Percentiles rank a stretch among this genome's conserved stretches.
phyloP scores from a whole-genome alignment of 1,140 invertebrate genomes.

The Camponotus floridanus region DNA sequence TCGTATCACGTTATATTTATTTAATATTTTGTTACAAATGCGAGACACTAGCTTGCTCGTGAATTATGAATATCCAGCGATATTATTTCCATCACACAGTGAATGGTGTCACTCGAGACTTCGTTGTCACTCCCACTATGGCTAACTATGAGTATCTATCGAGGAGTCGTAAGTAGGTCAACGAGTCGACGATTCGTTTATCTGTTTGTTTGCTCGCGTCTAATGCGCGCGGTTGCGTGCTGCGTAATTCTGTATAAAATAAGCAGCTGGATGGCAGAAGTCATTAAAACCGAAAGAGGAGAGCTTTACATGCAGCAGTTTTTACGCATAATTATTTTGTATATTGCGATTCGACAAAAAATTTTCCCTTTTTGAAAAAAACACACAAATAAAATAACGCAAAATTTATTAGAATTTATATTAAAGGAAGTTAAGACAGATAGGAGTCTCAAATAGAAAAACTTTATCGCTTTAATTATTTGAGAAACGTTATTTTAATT shows the following conservation, averaged over 20 bases:
- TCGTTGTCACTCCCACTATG: slow-evolving; percentile 51
- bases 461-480: background rate
- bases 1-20: background rate
- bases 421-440: background rate
- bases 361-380: background rate
- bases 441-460: background rate
- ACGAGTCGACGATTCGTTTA: slow-evolving; percentile 72
- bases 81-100: slow-evolving; percentile 48
- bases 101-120: slow-evolving; percentile 52
- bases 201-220: slow-evolving; percentile 70
- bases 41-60: background rate
- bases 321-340: slow-evolving; percentile 1
- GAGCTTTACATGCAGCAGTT: background rate
- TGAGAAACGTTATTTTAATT: background rate
- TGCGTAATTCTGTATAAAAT: slow-evolving; percentile 50
- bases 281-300: slow-evolving; percentile 21
- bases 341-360: too few species aligned
- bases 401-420: background rate
- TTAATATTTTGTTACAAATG: slow-evolving; percentile 14
- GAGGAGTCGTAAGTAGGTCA: slow-evolving; percentile 67
- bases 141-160: slow-evolving; percentile 57
- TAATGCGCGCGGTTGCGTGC: slow-evolving; percentile 22
- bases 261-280: slow-evolving; percentile 13
- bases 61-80: slow-evolving; percentile 19
- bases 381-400: too few species aligned